Percentiles rank a stretch among this genome's conserved stretches.
Conservation (phyloP, 2,797 vertebrate species). For the Myotis myotis region DNA sequence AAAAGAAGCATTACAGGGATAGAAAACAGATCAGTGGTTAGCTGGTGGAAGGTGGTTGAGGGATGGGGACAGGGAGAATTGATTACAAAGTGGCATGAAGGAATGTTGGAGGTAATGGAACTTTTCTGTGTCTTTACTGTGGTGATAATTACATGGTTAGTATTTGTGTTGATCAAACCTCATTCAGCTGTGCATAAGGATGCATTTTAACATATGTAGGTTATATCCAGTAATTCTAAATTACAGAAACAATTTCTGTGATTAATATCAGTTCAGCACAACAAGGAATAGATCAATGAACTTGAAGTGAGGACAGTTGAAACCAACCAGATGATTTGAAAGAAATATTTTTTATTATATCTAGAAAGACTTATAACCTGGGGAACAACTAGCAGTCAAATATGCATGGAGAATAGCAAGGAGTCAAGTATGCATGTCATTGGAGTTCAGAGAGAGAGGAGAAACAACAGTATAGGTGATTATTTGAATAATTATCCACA, state of each 20-base stretch:
- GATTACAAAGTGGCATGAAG: not conserved
- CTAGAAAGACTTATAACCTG: not conserved
- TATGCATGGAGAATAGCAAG: not conserved
- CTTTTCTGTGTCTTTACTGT: not conserved
- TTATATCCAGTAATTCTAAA: not conserved
- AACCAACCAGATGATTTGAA: not conserved
- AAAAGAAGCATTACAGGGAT: not conserved
- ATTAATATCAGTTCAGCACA: not conserved
- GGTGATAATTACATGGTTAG: not conserved
- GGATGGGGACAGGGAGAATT: not conserved
- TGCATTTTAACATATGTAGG: not conserved
- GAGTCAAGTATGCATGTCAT: not conserved
- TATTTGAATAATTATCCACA: slow-evolving; percentile 18
- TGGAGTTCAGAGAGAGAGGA: not conserved
- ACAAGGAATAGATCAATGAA: not conserved
- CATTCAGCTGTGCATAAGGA: not conserved
- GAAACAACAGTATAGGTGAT: not conserved
- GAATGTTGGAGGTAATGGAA: not conserved
- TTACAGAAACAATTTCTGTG: not conserved
- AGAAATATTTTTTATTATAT: not conserved
- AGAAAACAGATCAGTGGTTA: not conserved
- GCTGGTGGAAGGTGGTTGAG: not conserved
- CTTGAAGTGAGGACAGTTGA: not conserved
- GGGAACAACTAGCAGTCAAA: not conserved
- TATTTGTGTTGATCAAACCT: not conserved